Conservation (phyloP, 1,140 invertebrate genomes). For the Hycleus cichorii region DNA sequence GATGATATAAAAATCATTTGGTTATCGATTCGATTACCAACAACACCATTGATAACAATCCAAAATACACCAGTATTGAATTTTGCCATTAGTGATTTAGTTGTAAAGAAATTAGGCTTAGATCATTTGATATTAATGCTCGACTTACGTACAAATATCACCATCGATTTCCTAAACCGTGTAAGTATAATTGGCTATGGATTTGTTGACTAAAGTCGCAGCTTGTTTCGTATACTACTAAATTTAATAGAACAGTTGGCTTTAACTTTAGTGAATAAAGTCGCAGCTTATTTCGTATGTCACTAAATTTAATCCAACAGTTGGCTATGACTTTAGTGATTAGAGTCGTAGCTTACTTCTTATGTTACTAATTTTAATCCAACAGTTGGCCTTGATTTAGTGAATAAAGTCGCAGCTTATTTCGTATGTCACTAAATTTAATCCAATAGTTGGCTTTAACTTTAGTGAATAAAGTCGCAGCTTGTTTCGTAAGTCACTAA, state of each 20-base stretch:
- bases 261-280: too few relatives aligned
- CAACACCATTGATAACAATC: conserved; percentile 25
- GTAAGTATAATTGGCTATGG: conserved; percentile 42
- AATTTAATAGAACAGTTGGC: background rate
- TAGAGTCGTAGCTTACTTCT: too few relatives aligned
- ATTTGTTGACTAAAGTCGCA: too few relatives aligned
- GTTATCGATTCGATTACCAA: conserved; percentile 59
- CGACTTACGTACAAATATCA: conserved; percentile 59
- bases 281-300: too few relatives aligned
- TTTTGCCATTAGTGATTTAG: conserved; percentile 64
- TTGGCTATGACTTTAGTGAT: too few relatives aligned
- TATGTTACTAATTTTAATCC: too few relatives aligned
- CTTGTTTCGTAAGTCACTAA: too few relatives aligned
- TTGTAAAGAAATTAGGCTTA: conserved; percentile 58
- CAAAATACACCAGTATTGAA: conserved; percentile 46
- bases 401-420: too few relatives aligned
- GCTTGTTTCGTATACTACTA: background rate
- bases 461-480: too few relatives aligned
- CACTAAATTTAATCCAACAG: too few relatives aligned
- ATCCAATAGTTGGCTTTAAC: background rate
- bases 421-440: background rate
- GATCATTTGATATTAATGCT: conserved; percentile 63
- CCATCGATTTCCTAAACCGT: conserved; percentile 74
- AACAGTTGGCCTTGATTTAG: too few relatives aligned
- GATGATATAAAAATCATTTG: conserved; percentile 62